These are phyloP conservation scores for Clusia tigrina DNA, from an alignment of 2,888 invertebrate genomes.

Conservation along the genomic window DNA sequence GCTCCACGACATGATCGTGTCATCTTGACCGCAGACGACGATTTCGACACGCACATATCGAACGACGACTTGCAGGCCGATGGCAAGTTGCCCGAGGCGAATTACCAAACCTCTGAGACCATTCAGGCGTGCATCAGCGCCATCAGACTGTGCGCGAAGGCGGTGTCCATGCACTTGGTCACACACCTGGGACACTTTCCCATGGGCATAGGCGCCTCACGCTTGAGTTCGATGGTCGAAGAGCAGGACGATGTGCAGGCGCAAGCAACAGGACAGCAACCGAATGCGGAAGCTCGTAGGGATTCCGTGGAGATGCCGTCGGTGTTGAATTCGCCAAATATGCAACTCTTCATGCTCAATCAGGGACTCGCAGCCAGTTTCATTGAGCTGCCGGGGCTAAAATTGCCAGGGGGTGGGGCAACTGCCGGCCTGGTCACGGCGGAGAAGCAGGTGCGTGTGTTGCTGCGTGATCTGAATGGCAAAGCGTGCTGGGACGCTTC, in stretches of 20 bases:
- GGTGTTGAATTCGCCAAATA: constrained; percentile 84
- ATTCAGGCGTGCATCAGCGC: constrained; percentile 67
- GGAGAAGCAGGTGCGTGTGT: constrained; percentile 83
- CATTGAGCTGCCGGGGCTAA: constrained; percentile 86
- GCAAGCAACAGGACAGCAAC: constrained; percentile 33
- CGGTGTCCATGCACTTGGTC: constrained; percentile 81
- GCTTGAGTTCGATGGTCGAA: constrained; percentile 87
- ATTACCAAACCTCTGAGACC: constrained; percentile 61
- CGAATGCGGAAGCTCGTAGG: constrained; percentile 44
- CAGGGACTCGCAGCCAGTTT: constrained; percentile 85
- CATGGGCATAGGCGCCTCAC: constrained; percentile 86
- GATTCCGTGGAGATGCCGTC: constrained; percentile 75
- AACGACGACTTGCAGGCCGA: constrained; percentile 59
- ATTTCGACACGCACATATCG: constrained; percentile 63
- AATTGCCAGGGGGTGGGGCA: constrained; percentile 80
- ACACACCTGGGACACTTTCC: constrained; percentile 96
- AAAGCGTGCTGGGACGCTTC: constrained; percentile 97
- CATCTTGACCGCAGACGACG: constrained; percentile 61
- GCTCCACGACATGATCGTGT: constrained; percentile 56
- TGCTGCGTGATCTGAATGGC: constrained; percentile 89
- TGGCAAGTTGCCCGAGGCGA: constrained; percentile 56
- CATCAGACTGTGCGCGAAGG: constrained; percentile 69
- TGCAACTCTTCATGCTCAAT: constrained; percentile 85
- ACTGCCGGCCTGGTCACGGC: constrained; percentile 81
- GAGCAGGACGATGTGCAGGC: constrained; percentile 84